Base-by-base conservation (phyloP, 2,797 vertebrate species). In the Chaetodon trifasciatus region DNA sequence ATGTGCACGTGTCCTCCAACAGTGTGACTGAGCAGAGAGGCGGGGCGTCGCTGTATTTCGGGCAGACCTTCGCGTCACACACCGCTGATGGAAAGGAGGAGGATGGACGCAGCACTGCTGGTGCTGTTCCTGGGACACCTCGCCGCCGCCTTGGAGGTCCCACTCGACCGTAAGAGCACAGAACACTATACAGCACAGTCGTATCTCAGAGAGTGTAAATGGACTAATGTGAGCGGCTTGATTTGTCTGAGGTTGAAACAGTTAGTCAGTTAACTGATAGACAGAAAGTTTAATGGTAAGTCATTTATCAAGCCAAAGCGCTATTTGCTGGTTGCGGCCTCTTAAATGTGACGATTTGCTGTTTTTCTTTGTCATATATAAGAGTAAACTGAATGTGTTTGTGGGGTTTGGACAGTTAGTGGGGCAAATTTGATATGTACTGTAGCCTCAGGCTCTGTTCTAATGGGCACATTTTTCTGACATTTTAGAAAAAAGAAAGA, bases 101-200 rank as follows among this genome's bases (percentile, higher is more conserved):
- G 79, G 89, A 92, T 88, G 89, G 91, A 93, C 60, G 90, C 85
- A 83, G 88, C 89, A 75, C 90, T 94, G 87, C 89, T 98, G 82
- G 61, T 96, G 91, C 89, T 98, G 81, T 82, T 97, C 81, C 89
- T 98, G 90, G 96, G 95, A 90, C 96, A 96, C 89, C 89, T 97
- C 52, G 87, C 95, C 91, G 85, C 91, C 8, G 95, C 97, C 1
- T 83, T 99, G 94, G 98, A 99, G 70, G 98, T 99, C 87, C 98
- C 98, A 84, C 96, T 99, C 82, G 98, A 99, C 92, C 95, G 98
- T 99, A 96, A 98, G 98, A 94, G 67, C 42, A 37, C 90, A 71
- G 8, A 79, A 19, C 69, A 60, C 19, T 28, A 61, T 47, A 35
- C 28, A 62, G 1, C 15, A 46, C 42, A 24, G n/a, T 67, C 7